phyloP scores from a whole-genome alignment of 2,113 vertebrate genomes.

The Pterocles orientalis region DNA sequence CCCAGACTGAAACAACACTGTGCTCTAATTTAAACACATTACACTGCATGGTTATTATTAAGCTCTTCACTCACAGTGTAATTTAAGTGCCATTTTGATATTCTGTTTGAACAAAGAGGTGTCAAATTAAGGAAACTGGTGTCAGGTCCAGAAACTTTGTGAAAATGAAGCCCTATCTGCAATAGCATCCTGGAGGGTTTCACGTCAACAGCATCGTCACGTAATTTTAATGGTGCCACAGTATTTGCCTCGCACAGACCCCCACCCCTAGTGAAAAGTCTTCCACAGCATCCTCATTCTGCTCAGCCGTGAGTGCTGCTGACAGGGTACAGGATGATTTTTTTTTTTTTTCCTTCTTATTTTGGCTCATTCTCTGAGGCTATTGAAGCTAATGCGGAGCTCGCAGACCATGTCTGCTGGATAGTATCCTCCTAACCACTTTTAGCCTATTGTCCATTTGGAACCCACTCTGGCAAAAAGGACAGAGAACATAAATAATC shows the following conservation, averaged over 20 bases:
- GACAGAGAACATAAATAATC: not conserved
- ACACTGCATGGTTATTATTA: constrained; percentile 8
- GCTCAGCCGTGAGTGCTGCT: not conserved
- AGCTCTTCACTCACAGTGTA: constrained; percentile 4
- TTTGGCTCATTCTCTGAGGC: not conserved
- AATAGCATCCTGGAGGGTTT: constrained; percentile 1
- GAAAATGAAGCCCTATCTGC: constrained; percentile 28
- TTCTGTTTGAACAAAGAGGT: constrained; percentile 48
- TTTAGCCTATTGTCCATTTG: not conserved
- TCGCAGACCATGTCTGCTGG: not conserved
- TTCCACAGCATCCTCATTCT: not conserved
- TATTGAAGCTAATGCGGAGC: not conserved
- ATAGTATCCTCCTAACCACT: not conserved
- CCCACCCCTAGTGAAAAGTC: not conserved
- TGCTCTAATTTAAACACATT: constrained; percentile 37
- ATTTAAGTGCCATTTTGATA: constrained; percentile 48
- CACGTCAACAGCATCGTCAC: not conserved
- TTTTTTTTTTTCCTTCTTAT: not conserved
- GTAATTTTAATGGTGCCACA: not conserved
- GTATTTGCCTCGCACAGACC: not conserved
- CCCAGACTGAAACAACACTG: constrained; percentile 36
- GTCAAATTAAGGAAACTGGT: constrained; percentile 46
- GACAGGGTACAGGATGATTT: not conserved
- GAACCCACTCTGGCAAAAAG: not conserved
- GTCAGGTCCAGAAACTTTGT: constrained; percentile 18